Conservation (phyloP, 2,888 invertebrate species). For the Drosophila pegasa region DNA sequence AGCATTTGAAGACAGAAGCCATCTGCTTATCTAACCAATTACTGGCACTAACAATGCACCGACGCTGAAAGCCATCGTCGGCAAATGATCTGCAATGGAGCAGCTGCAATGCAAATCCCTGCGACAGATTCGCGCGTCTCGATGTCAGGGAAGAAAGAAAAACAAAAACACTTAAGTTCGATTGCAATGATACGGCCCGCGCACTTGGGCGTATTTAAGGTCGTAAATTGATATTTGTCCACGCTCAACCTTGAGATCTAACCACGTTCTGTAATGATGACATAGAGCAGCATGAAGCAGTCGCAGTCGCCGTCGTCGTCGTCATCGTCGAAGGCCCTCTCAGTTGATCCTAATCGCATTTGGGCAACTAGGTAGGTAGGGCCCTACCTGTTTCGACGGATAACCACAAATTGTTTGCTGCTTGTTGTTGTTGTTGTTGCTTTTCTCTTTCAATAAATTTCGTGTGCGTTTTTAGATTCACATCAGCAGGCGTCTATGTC, state of each 20-base stretch:
- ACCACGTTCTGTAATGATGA: slow-evolving; percentile 66
- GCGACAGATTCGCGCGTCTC: slow-evolving; percentile 42
- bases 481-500: slow-evolving; percentile 74
- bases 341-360: slow-evolving; percentile 62
- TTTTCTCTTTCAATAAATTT: slow-evolving; percentile 56
- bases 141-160: slow-evolving; percentile 37
- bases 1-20: neutral
- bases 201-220: slow-evolving; percentile 33
- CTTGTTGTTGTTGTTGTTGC: slow-evolving; percentile 28
- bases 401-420: slow-evolving; percentile 76
- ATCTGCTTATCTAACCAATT: slow-evolving; percentile 10
- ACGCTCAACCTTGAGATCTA: slow-evolving; percentile 49
- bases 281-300: slow-evolving; percentile 42
- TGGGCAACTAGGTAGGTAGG: slow-evolving; percentile 6
- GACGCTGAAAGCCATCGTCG: neutral
- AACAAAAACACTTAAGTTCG: slow-evolving; percentile 63
- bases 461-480: slow-evolving; percentile 66
- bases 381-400: slow-evolving; percentile 68
- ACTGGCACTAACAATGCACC: slow-evolving; percentile 3
- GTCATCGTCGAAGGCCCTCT: slow-evolving; percentile 7
- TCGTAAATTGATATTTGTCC: slow-evolving; percentile 75
- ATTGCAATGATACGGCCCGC: slow-evolving; percentile 56
- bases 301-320: neutral
- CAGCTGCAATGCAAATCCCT: slow-evolving; percentile 31
- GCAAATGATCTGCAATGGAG: slow-evolving; percentile 15